These are phyloP conservation scores for Dryococelus australis DNA, from an alignment of 2,888 invertebrate species.

Conservation along the genomic window DNA sequence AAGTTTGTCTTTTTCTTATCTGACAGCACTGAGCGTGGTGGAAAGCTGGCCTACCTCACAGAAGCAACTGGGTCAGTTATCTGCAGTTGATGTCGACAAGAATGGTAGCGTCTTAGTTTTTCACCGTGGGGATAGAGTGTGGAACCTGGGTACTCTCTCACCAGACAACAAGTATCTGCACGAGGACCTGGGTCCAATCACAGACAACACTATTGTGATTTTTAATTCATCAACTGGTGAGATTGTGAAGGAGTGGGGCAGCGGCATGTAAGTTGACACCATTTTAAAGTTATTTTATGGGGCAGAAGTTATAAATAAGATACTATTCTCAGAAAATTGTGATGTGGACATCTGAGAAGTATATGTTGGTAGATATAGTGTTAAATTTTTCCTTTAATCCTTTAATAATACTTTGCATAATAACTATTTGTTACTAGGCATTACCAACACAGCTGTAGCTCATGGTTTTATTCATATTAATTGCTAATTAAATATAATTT, in stretches of 20 bases:
- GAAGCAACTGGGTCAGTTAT: constrained; percentile 74
- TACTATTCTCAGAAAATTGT: no score
- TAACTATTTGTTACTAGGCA: no score
- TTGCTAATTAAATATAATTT: no score
- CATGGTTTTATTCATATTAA: no score
- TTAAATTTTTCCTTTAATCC: no score
- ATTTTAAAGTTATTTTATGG: constrained; percentile 50
- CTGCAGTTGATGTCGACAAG: constrained; percentile 79
- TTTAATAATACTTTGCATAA: no score
- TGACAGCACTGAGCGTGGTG: constrained; percentile 64
- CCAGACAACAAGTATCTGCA: constrained; percentile 64
- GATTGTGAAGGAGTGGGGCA: constrained; percentile 72
- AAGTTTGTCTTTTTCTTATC: constrained; percentile 19
- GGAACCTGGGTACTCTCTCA: constrained; percentile 69
- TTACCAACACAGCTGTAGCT: no score
- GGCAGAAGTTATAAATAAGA: not conserved
- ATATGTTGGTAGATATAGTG: no score
- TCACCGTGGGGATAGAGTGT: constrained; percentile 76
- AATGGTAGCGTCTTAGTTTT: constrained; percentile 80
- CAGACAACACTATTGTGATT: constrained; percentile 69
- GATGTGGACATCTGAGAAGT: no score
- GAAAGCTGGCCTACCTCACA: constrained; percentile 64
- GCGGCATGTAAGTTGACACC: constrained; percentile 63
- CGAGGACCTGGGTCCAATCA: constrained; percentile 67
- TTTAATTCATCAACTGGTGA: constrained; percentile 68